A percentile compares a stretch with the other conserved stretches of the same genome.
Conservation (phyloP, 2,888 invertebrate genomes). For the Amphipyra tragopoginis region DNA sequence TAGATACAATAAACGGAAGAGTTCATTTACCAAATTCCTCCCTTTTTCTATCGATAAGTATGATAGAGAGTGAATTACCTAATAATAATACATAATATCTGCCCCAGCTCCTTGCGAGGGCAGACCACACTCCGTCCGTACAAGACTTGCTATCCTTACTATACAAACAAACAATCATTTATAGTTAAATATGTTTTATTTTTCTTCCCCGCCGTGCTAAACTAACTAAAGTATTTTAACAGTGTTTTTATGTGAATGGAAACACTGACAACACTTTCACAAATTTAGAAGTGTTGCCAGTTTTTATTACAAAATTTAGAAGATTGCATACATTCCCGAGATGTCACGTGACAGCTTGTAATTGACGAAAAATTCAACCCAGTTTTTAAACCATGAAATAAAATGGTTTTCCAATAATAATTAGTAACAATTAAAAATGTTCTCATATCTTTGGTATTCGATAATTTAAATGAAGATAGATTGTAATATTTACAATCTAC, state of each 20-base stretch:
- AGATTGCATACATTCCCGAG: no score
- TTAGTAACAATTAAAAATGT: conserved; percentile 41
- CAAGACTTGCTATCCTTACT: conserved; percentile 60
- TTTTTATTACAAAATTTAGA: conserved; percentile 3
- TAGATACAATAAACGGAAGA: conserved; percentile 38
- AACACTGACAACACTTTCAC: conserved; percentile 36
- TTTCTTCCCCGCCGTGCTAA: conserved; percentile 76
- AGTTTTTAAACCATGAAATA: conserved; percentile 20
- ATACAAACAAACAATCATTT: conserved; percentile 51
- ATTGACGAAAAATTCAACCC: conserved; percentile 19
- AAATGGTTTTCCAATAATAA: conserved; percentile 23
- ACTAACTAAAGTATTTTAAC: conserved; percentile 57
- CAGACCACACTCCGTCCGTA: conserved; percentile 58
- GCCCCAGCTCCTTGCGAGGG: conserved; percentile 32
- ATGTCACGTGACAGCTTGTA: conserved; percentile 2
- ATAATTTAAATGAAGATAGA: no score
- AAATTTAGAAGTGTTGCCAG: conserved; percentile 53
- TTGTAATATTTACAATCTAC: conserved; percentile 41
- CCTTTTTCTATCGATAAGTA: conserved; percentile 37
- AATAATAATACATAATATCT: conserved; percentile 59
- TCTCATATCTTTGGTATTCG: conserved; percentile 54
- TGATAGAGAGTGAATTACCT: conserved; percentile 60
- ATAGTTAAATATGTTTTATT: conserved; percentile 42
- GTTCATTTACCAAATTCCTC: conserved; percentile 53
- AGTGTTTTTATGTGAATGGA: conserved; percentile 37